Base-by-base conservation (phyloP, 2,113 vertebrate genomes). In the Thryonomys swinderianus region DNA sequence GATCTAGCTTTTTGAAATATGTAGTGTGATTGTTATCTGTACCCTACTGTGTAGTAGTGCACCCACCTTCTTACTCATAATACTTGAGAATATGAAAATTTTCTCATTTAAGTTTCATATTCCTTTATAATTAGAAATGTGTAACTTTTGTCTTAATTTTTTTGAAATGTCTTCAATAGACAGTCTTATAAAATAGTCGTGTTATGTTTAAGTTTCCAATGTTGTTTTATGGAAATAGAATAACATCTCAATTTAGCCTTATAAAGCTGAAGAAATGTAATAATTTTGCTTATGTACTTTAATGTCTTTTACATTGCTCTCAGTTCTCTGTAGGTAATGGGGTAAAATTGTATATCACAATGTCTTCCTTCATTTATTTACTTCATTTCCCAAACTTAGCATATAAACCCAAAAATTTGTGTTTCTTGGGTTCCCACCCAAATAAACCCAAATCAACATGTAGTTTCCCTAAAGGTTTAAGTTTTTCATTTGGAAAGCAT, bases 401-500 rank as follows among this genome's bases (percentile, higher is more conserved):
- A 81, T 81, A 3, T 87, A 80, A 88, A 90, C 88, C 25, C 42
- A 87, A 81, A 79, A 20, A 88, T 78, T 53, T 91, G 78, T 82
- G 37, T 96, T 91, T 64, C 74, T 91, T 94, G 18, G 30, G 59
- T 88, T 95, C 14, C 48, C 59, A 74, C 45, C 61, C 82, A 64
- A 85, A 89, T 20, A 90, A 79, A 71, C 45, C 23, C 10, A 57
- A 92, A 85, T 90, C 66, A 74, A 88, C 10, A 8, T 67, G 7
- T 81, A 18, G 84, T 94, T 95, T 92, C 66, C 12, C 57, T 66
- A 32, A 90, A 59, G 27, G 17, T 78, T 82, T 85, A 92, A 82
- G 34, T 34, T 93, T 93, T 95, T 97, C 9, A 73, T 93, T 93
- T 90, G 59, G 13, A 92, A 95, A 93, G 30, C 59, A 81, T 86